Evolutionary conservation across 1,140 invertebrate genomes (phyloP).

Genomic region (Ceratina japonica): DNA sequence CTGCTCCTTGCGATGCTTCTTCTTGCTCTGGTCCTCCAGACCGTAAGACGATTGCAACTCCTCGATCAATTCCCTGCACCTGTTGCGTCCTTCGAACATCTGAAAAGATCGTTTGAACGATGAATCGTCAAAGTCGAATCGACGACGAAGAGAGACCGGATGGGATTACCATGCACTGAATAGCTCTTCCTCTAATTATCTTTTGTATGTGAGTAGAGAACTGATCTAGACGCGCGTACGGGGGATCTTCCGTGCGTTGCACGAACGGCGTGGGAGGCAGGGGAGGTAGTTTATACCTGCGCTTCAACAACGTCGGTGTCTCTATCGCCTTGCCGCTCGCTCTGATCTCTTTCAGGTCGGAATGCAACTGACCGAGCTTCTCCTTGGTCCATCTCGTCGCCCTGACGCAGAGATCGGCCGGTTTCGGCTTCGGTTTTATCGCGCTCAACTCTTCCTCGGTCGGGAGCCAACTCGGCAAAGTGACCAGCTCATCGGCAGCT

Average conservation of each 20-base stretch:
- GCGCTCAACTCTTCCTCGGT: constrained; percentile 61
- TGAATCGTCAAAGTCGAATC: constrained; percentile 1
- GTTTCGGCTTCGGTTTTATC: constrained; percentile 62
- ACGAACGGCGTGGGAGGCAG: constrained; percentile 80
- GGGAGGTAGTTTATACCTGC: constrained; percentile 72
- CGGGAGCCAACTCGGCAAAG: constrained; percentile 68
- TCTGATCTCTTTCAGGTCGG: constrained; percentile 78
- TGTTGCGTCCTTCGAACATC: constrained; percentile 86
- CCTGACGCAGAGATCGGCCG: constrained; percentile 78
- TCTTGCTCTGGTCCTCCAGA: constrained; percentile 79
- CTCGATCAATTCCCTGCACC: constrained; percentile 84
- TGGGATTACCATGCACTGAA: constrained; percentile 83
- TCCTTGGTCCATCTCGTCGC: constrained; percentile 83
- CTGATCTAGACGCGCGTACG: constrained; percentile 78
- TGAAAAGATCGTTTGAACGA: constrained; percentile 63
- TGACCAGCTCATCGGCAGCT: constrained; percentile 70
- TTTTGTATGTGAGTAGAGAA: constrained; percentile 83
- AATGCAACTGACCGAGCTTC: constrained; percentile 80
- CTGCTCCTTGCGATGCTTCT: constrained; percentile 77
- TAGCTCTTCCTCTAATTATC: constrained; percentile 83
- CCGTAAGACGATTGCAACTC: constrained; percentile 84
- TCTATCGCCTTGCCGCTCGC: constrained; percentile 44
- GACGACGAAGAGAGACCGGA: neutral
- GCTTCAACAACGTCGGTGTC: constrained; percentile 51
- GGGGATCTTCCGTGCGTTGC: constrained; percentile 59